phyloP scores from a whole-genome alignment of 1,140 invertebrate species.

The Drosophila triauraria region DNA sequence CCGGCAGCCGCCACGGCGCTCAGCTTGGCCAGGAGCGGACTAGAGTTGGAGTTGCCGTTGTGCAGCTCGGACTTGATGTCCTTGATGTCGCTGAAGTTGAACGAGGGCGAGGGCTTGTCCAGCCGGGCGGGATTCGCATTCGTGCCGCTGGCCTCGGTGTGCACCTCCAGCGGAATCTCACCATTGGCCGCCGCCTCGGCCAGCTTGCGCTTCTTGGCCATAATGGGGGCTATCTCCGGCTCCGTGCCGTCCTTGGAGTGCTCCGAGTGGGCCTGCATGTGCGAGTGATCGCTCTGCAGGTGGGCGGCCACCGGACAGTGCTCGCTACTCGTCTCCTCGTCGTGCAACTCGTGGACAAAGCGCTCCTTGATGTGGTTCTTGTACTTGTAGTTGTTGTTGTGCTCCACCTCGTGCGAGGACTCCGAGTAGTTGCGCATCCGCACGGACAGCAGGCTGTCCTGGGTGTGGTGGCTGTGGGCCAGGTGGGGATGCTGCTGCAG shows the following conservation, averaged over 20 bases:
- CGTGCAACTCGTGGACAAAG: slow-evolving; percentile 87
- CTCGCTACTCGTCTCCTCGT: slow-evolving; percentile 82
- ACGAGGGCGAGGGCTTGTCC: slow-evolving; percentile 64
- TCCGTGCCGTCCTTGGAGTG: slow-evolving; percentile 83
- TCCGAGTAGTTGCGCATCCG: slow-evolving; percentile 84
- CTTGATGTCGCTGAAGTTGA: slow-evolving; percentile 73
- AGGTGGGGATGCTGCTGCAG: slow-evolving; percentile 67
- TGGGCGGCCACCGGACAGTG: slow-evolving; percentile 63
- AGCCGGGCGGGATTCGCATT: slow-evolving; percentile 23
- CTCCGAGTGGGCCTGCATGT: slow-evolving; percentile 76
- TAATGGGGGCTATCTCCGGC: slow-evolving; percentile 79
- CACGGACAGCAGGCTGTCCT: slow-evolving; percentile 64
- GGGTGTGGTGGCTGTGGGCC: slow-evolving; percentile 67
- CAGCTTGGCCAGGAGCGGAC: slow-evolving; percentile 59
- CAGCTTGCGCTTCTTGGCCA: slow-evolving; percentile 79
- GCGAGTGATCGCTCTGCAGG: slow-evolving; percentile 78
- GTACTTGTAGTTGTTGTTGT: slow-evolving; percentile 93
- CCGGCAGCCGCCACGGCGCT: slow-evolving; percentile 28
- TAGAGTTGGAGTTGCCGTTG: slow-evolving; percentile 67
- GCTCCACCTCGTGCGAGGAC: slow-evolving; percentile 85
- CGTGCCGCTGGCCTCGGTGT: slow-evolving; percentile 42
- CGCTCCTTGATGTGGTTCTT: slow-evolving; percentile 97
- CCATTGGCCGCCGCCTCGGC: slow-evolving; percentile 74
- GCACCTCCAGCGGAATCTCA: slow-evolving; percentile 47
- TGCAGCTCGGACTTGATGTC: slow-evolving; percentile 80